Evolutionary conservation across 2,113 vertebrate genomes (phyloP).

Genomic region (Ovis canadensis): DNA sequence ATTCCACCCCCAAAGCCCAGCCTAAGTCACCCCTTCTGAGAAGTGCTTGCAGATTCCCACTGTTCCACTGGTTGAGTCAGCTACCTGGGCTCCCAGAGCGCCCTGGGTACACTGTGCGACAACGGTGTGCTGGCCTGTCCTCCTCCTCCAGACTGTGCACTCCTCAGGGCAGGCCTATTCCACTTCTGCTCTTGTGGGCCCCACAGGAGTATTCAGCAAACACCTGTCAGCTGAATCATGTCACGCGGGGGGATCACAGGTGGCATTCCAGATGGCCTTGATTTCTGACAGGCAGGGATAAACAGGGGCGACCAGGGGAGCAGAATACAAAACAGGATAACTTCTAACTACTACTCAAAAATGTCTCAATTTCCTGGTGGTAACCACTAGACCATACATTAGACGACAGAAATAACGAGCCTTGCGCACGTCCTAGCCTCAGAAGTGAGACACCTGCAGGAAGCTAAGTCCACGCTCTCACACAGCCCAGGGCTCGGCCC

Average conservation of each 20-base stretch:
- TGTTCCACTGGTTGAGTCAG: neutral
- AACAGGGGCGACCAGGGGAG: neutral
- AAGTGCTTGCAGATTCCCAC: neutral
- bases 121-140: neutral
- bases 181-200: neutral
- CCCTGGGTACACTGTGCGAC: no score
- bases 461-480: fast-evolving
- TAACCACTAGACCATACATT: fast-evolving
- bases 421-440: fast-evolving
- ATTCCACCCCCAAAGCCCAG: neutral
- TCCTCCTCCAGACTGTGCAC: fast-evolving
- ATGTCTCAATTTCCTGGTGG: fast-evolving
- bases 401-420: neutral
- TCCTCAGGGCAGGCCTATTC: no score
- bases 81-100: neutral
- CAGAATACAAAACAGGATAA: fast-evolving
- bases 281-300: neutral
- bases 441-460: neutral
- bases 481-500: fast-evolving
- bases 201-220: fast-evolving
- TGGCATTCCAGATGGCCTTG: neutral
- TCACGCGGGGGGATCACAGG: neutral
- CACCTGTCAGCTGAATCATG: neutral
- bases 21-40: neutral
- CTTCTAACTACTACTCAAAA: neutral